These are phyloP conservation scores for Mirounga angustirostris DNA, from an alignment of 2,113 vertebrate genomes.

Conservation along the genomic window DNA sequence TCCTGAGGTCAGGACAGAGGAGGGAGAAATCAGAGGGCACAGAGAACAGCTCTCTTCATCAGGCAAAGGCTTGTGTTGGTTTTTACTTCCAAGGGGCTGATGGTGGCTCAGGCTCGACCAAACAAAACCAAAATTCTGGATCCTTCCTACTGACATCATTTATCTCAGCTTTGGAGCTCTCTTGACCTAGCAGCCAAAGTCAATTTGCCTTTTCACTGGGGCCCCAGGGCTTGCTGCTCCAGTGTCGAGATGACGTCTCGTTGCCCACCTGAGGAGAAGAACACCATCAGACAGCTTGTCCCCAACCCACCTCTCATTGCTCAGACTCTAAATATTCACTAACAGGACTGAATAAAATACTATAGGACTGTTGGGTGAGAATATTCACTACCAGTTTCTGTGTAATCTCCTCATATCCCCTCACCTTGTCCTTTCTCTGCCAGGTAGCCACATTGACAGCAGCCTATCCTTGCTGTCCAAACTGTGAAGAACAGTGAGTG, in stretches of 20 bases:
- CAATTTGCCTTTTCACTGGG: background rate
- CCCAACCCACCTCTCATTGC: background rate
- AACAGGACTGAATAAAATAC: background rate
- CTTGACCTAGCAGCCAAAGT: background rate
- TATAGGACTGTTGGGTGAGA: background rate
- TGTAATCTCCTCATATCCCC: background rate
- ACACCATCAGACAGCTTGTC: background rate
- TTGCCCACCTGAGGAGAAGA: background rate
- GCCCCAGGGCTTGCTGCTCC: background rate
- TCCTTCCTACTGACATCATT: background rate
- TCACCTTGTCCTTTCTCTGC: background rate
- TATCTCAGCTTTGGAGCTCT: background rate
- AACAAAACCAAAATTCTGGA: background rate
- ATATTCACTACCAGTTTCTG: background rate
- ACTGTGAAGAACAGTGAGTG: background rate
- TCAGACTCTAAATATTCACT: background rate
- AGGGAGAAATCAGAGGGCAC: background rate
- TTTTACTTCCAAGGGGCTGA: background rate
- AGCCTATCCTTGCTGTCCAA: background rate
- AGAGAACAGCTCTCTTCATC: background rate
- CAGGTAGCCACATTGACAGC: background rate
- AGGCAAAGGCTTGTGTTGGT: background rate
- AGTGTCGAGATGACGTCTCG: background rate
- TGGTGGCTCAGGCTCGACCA: background rate
- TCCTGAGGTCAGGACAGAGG: background rate